Percentiles rank a stretch among this genome's conserved stretches.
Conservation (phyloP, 1,140 invertebrate genomes). For the Sitodiplosis mosellana region DNA sequence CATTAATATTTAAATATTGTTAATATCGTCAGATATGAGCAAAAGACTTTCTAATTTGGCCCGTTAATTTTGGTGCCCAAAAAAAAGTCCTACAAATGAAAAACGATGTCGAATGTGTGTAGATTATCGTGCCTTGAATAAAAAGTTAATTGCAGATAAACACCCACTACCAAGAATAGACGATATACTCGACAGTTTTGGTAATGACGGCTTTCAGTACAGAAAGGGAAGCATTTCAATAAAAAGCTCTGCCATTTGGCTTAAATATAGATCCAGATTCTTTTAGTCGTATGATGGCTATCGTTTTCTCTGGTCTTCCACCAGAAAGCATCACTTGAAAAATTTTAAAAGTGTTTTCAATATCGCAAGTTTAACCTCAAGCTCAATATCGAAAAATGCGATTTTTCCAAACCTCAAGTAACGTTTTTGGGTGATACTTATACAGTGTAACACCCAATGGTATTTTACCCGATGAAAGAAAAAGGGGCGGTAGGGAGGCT, state of each 20-base stretch:
- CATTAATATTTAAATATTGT: too few relatives aligned
- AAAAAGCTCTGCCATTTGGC: slow-evolving; percentile 6
- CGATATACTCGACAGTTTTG: slow-evolving; percentile 17
- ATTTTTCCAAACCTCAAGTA: slow-evolving; percentile 5
- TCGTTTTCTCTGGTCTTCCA: neutral
- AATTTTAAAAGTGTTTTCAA: slow-evolving; percentile 4
- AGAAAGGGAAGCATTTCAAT: slow-evolving; percentile 3
- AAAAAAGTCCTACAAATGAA: neutral
- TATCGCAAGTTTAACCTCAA: slow-evolving; percentile 6
- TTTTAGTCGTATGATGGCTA: slow-evolving; percentile 3
- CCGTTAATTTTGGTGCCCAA: slow-evolving; percentile 1
- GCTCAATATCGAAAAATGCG: slow-evolving; percentile 7
- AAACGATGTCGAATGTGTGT: slow-evolving; percentile 2
- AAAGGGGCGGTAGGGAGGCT: too few relatives aligned
- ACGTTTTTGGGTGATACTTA: slow-evolving; percentile 6
- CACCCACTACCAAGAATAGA: slow-evolving; percentile 27
- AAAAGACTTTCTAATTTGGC: too few relatives aligned
- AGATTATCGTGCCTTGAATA: slow-evolving; percentile 4
- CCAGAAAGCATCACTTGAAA: slow-evolving; percentile 1
- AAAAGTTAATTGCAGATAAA: slow-evolving; percentile 9
- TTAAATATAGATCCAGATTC: slow-evolving; percentile 4
- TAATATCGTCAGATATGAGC: too few relatives aligned
- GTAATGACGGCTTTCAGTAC: slow-evolving; percentile 18
- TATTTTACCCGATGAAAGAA: slow-evolving; percentile 3
- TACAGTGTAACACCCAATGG: slow-evolving; percentile 4